These are phyloP conservation scores for Pyrocoelia pectoralis DNA, from an alignment of 2,888 invertebrate species.

Conservation along the genomic window DNA sequence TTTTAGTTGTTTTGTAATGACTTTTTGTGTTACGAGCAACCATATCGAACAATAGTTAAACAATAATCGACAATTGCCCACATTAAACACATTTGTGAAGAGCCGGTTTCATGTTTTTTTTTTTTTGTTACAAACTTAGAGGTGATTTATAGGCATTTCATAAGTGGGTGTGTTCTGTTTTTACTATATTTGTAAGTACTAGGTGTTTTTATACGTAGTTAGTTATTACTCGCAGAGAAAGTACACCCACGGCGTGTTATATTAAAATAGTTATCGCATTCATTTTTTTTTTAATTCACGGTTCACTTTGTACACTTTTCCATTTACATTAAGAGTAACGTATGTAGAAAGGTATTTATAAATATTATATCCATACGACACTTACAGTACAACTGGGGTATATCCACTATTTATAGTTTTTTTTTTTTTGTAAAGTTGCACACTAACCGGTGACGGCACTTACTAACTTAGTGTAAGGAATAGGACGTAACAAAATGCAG, in stretches of 20 bases:
- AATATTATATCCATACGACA: constrained; percentile 48
- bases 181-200: constrained; percentile 37
- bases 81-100: constrained; percentile 60
- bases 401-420: constrained; percentile 52
- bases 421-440: constrained; percentile 58
- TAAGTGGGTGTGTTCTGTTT: constrained; percentile 35
- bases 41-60: constrained; percentile 58
- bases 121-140: constrained; percentile 38
- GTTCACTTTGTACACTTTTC: constrained; percentile 35
- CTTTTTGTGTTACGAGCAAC: constrained; percentile 50
- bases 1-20: constrained; percentile 50
- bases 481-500: constrained; percentile 49
- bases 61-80: constrained; percentile 56
- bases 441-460: constrained; percentile 61
- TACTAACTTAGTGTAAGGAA: constrained; percentile 58
- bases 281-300: constrained; percentile 36
- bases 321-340: constrained; percentile 17
- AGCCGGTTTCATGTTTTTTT: constrained; percentile 40
- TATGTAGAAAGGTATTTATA: constrained; percentile 30
- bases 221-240: constrained; percentile 38
- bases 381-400: constrained; percentile 57
- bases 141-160: constrained; percentile 36
- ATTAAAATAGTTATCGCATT: constrained; percentile 33
- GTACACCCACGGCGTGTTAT: constrained; percentile 40
- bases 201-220: constrained; percentile 40